Evolutionary conservation across 2,797 vertebrate genomes (phyloP), one percentile per base, ranked within the genome.

Genomic region (Gila robusta): DNA sequence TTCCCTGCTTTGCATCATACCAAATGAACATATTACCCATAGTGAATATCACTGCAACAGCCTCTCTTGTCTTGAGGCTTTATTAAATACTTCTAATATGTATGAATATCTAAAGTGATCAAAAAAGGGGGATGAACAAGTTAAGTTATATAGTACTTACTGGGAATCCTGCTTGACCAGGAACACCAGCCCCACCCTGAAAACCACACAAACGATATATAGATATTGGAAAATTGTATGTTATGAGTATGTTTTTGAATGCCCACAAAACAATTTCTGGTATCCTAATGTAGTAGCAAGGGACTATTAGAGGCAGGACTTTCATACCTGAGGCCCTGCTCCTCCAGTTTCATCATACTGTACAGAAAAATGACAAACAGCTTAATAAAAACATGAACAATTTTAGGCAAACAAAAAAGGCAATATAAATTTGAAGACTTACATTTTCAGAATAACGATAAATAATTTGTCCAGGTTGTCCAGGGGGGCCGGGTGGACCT

Each of bases 401-500:
- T 44, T 35, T 41, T 14, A 64, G 26, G 6, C 32, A 69, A 76
- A 54, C 52, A 12, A 64, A 39, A 62, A 66, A 44, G 16, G 14
- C 2, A 1, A 70, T 64, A 56, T 28, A 17, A 44, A 47, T 72
- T 1, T 39, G 9, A 47, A 37, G 62, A 6, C 93, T 91, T 90
- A 96, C 96, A 28, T 84, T 90, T 41, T 89, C 92, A 82, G 91
- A 64, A 0, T 95, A 88, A 16, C 94, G 67, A 87, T 96, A 91
- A 87, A 96, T 74, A 2, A 97, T 91, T 86, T 96, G 94, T 62
- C 98, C 98, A 0, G 98, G 97, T 7, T 95, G 95, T n/a, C 98
- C 98, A 0, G 98, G 98, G 0, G 95, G 97, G 0, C 98, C 98
- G 0, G 97, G 97, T 6, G 94, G 96, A 4, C 98, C 98, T 0